These are phyloP conservation scores for Drosophila teissieri DNA, from an alignment of 1,140 invertebrate species.

Conservation along the genomic window DNA sequence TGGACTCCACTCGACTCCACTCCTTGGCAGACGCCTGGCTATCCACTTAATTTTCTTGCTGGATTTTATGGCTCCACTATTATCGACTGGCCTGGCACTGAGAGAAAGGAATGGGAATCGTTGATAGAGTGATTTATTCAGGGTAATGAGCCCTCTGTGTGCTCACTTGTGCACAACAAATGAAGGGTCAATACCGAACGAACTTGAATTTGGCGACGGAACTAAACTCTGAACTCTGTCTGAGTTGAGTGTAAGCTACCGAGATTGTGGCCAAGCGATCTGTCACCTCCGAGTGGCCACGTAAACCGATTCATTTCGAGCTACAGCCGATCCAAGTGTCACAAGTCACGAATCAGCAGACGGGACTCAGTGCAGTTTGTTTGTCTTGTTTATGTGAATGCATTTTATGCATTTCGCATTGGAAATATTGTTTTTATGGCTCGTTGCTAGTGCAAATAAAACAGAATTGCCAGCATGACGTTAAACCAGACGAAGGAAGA, in stretches of 20 bases:
- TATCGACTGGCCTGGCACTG: slow-evolving; percentile 51
- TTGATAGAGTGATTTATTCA: slow-evolving; percentile 68
- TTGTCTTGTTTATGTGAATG: slow-evolving; percentile 40
- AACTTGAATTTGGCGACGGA: slow-evolving; percentile 1
- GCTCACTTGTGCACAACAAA: slow-evolving; percentile 27
- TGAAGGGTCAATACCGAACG: neutral
- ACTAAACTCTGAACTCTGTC: too few species aligned
- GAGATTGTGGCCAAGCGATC: slow-evolving; percentile 2
- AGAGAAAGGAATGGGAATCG: slow-evolving; percentile 20
- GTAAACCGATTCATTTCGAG: slow-evolving; percentile 16
- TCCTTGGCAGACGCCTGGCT: slow-evolving; percentile 18
- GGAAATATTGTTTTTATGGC: slow-evolving; percentile 60
- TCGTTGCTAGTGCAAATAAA: slow-evolving; percentile 46
- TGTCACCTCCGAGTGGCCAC: neutral
- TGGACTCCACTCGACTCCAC: neutral
- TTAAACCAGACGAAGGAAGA: slow-evolving; percentile 42
- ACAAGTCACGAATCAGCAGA: slow-evolving; percentile 27
- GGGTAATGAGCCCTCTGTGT: slow-evolving; percentile 52
- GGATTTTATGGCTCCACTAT: slow-evolving; percentile 72
- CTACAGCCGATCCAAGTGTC: slow-evolving; percentile 29
- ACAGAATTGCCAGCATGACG: slow-evolving; percentile 46
- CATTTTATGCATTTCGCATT: slow-evolving; percentile 54
- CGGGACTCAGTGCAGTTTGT: slow-evolving; percentile 31
- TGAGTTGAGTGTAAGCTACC: too few species aligned
- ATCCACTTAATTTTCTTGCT: slow-evolving; percentile 73